Percentiles rank a stretch among this genome's conserved stretches.
phyloP scores from a whole-genome alignment of 2,888 invertebrate species.

The Timema podura region DNA sequence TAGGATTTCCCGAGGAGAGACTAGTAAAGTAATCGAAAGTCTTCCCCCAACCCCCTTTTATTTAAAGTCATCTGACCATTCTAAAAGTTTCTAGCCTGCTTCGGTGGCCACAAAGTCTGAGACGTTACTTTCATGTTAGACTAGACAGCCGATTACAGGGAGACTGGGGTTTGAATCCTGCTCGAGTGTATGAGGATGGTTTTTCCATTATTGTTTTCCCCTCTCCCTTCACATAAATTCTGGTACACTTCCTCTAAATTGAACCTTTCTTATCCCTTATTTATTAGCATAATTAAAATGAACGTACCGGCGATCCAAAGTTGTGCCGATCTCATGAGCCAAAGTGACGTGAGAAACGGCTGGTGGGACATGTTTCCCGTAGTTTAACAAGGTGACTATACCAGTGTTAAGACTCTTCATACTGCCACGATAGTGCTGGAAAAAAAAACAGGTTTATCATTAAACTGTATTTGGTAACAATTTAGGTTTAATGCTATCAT shows the following conservation, averaged over 20 bases:
- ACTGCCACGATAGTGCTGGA: slow-evolving; percentile 88
- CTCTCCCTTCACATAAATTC: no score
- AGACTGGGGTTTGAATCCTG: no score
- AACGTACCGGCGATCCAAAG: slow-evolving; percentile 93
- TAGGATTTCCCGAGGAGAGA: not conserved
- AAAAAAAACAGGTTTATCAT: no score
- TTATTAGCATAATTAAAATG: no score
- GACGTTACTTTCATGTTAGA: no score
- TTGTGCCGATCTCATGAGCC: slow-evolving; percentile 99
- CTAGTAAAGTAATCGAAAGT: not conserved
- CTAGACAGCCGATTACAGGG: no score
- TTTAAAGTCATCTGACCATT: not conserved
- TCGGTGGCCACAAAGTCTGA: no score
- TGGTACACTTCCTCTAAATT: no score
- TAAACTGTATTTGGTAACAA: no score
- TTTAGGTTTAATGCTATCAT: no score
- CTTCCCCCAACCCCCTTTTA: not conserved
- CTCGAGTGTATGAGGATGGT: no score
- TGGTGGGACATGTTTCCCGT: slow-evolving; percentile 97
- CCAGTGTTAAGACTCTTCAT: slow-evolving; percentile 95
- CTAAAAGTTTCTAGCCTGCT: not conserved
- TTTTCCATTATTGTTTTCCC: not conserved
- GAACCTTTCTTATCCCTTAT: no score
- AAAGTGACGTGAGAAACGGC: slow-evolving; percentile 97
- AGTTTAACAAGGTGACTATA: slow-evolving; percentile 95